Evolutionary conservation across 1,140 invertebrate genomes (phyloP), one percentile per base, ranked within the genome.

Genomic region (Cydia strobilella): DNA sequence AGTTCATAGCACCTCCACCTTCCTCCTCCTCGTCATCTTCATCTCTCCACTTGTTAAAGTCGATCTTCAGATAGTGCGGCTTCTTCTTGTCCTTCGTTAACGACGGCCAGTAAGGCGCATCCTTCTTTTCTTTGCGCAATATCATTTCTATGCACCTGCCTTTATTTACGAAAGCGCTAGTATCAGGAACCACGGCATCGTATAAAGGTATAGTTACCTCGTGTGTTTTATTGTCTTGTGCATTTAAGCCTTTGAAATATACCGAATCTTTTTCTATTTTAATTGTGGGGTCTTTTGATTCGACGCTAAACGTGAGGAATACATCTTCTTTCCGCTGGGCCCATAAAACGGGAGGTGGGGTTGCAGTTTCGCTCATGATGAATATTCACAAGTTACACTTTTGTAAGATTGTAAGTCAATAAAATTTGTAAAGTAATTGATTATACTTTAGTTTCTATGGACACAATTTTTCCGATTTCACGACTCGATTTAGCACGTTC

Each of bases 41-140:
- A 94, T 99, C 98, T 90, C 96, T 96, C 98, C 98, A 99, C 93
- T 98, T 99, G 85, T 97, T 97, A 89, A 99, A 99, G 89, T 99
- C 98, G 85, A 98, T 96, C 93, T 99, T 99, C 78, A 99, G 94
- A 96, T 98, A 99, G 90, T 99, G 98, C 80, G 96, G 95, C 91
- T 99, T 99, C 87, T 96, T 96, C 83, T 96, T 96, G 80, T 97
- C 97, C 91, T 97, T 97, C 35, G 97, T 96, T 76, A 99, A 94
- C 75, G 96, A 94, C 73, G 97, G 96, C 98, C 98, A 99, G 87
- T 96, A 99, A 6, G 86, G 75, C 42, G 96, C 95, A 76, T 96
- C 96, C 74, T 87, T 90, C 72, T 91, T 91, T 80, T 92, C 90
- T 94, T 95, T 94, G 77, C 85, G 89, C 82, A 98, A 94, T 77